A percentile compares a stretch with the other conserved stretches of the same genome.
Conservation (phyloP, 1,140 invertebrate species). For the roundworm (Caenorhabditis elegans) region WBcel235 BX284604.4:5225001-5225500, state of each 20-base stretch:
- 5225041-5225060: background rate
- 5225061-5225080: background rate
- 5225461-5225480: too few species aligned
- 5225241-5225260: too few species aligned
- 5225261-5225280: background rate
- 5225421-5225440: background rate
- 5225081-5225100: background rate
- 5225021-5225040: too few species aligned
- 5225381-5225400: background rate
- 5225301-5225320: background rate
- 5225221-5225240: background rate
- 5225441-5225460: background rate
- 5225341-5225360: background rate
- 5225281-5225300: background rate
- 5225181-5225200: too few species aligned
- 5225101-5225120: background rate
- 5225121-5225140: background rate
- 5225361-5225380: background rate
- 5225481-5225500: background rate
- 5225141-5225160: too few species aligned
- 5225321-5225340: background rate
- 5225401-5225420: background rate
- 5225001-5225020: too few species aligned
- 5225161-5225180: background rate
- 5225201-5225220: too few species aligned